Evolutionary conservation across 2,797 vertebrate genomes (phyloP), one percentile per base, ranked within the genome.

Genomic region (Cephalopachus bancanus): DNA sequence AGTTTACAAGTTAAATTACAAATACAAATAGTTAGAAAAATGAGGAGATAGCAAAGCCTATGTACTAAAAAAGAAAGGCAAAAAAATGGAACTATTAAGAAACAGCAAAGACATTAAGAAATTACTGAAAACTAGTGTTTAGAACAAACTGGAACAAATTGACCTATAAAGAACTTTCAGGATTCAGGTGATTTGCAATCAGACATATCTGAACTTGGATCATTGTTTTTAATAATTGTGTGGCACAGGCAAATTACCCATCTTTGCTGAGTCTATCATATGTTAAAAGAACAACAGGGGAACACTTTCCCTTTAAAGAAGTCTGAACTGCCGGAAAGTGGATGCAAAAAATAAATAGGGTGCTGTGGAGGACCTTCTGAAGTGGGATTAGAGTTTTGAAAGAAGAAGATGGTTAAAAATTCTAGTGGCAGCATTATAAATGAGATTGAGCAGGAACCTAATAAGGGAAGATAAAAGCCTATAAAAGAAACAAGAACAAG

Each of bases 1-100:
- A 76, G 19, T 72, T 78, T n/a, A 93, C 17, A 86, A 87, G 91
- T 62, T 93, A 87, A 94, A 71, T 51, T 44, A 64, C 76, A 95
- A 28, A 89, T 14, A 62, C 55, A 92, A 83, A 97, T 33, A 37
- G 22, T 64, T 89, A 37, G 17, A 15, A 17, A 7, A 91, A 79
- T 81, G 79, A 94, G 74, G 53, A 80, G 65, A 90, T 30, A 80
- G 26, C 26, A 91, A 79, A 84, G 24, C 10, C 22, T 64, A 28
- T 62, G 57, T 44, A 30, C n/a, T 81, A 53, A 93, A 72, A 88
- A 74, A 33, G 10, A 44, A 80, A 69, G 12, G 60, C 71, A 81
- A 80, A 94, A 79, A 92, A 57, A 55, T 75, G 1, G 15, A 83
- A 62, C 59, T 33, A 60, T 15, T 97, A 75, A 96, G 37, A 81